Conservation (phyloP, 2,888 invertebrate genomes). For the Pandemis corylana region DNA sequence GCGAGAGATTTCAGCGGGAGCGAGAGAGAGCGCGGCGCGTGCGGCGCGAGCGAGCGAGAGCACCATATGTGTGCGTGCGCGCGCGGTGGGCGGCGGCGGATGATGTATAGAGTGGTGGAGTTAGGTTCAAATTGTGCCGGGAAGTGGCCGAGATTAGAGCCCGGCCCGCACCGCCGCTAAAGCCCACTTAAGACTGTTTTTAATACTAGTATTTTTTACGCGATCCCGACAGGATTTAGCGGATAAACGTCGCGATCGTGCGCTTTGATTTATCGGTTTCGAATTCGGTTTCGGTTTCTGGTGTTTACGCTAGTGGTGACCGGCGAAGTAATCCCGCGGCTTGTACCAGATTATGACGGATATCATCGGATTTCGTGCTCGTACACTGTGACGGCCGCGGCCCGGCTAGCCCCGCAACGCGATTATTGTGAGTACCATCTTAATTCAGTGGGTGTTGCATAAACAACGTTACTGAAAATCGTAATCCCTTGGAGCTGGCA, state of each 20-base stretch:
- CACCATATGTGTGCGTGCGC: slow-evolving; percentile 60
- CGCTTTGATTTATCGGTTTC: slow-evolving; percentile 85
- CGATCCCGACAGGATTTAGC: slow-evolving; percentile 85
- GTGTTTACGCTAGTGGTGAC: slow-evolving; percentile 84
- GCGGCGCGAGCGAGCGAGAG: slow-evolving; percentile 60
- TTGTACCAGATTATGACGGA: slow-evolving; percentile 82
- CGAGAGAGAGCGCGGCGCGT: slow-evolving; percentile 53
- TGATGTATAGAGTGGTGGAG: slow-evolving; percentile 91
- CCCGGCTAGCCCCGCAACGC: slow-evolving; percentile 48
- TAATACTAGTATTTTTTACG: slow-evolving; percentile 89
- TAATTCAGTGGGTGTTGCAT: slow-evolving; percentile 33
- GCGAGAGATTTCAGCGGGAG: slow-evolving; percentile 76
- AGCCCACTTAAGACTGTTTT: slow-evolving; percentile 90
- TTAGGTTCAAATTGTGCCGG: slow-evolving; percentile 90
- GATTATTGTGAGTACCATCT: slow-evolving; percentile 65
- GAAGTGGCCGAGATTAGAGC: slow-evolving; percentile 91
- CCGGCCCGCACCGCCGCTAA: slow-evolving; percentile 87
- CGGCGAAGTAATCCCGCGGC: slow-evolving; percentile 79
- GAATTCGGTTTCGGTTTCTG: slow-evolving; percentile 76
- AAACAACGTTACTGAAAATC: slow-evolving; percentile 23
- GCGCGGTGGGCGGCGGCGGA: slow-evolving; percentile 72
- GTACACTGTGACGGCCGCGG: slow-evolving; percentile 70
- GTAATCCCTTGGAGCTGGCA: not conserved
- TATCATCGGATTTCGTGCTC: slow-evolving; percentile 77
- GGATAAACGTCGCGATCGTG: slow-evolving; percentile 83